phyloP scores from a whole-genome alignment of 2,797 vertebrate species.

The Mastacembelus armatus region DNA sequence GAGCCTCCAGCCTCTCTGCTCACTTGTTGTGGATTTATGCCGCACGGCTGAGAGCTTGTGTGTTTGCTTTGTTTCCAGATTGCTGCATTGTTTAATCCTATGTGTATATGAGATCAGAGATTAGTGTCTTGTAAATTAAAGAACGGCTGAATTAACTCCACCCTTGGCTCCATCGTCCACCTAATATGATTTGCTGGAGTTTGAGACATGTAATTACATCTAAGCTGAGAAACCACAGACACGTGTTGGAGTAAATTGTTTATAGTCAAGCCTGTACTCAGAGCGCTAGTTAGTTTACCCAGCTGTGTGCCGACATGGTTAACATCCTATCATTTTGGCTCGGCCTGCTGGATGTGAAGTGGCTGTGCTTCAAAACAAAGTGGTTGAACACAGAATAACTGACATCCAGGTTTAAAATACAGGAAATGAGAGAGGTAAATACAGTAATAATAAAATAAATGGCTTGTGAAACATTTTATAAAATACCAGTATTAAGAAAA shows the following conservation, averaged over 20 bases:
- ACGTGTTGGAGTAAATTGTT: constrained; percentile 60
- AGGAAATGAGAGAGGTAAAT: constrained; percentile 23
- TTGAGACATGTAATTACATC: constrained; percentile 61
- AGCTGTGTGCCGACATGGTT: constrained; percentile 50
- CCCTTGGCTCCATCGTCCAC: constrained; percentile 11
- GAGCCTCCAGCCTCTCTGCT: constrained; percentile 45
- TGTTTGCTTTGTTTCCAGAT: constrained; percentile 38
- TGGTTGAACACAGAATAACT: constrained; percentile 3
- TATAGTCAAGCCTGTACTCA: constrained; percentile 40
- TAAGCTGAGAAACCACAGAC: constrained; percentile 61
- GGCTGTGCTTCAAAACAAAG: constrained; percentile 28
- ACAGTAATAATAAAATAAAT: background rate
- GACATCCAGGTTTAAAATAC: constrained; percentile 14
- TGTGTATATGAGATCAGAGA: constrained; percentile 34
- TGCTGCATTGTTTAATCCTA: constrained; percentile 35
- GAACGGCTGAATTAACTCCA: constrained; percentile 22
- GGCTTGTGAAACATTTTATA: background rate
- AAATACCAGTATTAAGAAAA: background rate
- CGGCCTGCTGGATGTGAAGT: constrained; percentile 14
- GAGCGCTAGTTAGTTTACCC: constrained; percentile 57
- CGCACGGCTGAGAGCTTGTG: constrained; percentile 15
- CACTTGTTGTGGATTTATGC: constrained; percentile 33
- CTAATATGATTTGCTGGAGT: constrained; percentile 56
- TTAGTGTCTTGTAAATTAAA: constrained; percentile 40
- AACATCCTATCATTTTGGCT: constrained; percentile 60